Conservation (phyloP, 2,888 invertebrate species). For the Lacanobia wlatinum region DNA sequence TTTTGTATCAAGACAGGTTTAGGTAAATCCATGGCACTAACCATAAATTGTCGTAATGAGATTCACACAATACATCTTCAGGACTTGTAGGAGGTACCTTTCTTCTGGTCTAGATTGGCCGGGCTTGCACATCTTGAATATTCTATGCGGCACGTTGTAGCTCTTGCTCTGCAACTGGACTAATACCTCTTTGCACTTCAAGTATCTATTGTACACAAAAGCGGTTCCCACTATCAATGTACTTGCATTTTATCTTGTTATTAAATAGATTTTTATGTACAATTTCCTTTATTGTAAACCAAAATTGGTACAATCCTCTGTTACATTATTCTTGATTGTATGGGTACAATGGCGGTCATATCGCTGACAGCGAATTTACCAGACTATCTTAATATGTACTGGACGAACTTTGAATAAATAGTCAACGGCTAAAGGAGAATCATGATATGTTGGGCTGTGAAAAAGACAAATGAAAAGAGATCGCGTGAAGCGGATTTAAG, state of each 20-base stretch:
- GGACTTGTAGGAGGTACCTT: neutral
- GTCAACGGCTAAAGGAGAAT: too few species aligned
- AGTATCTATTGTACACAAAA: neutral
- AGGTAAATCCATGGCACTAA: neutral
- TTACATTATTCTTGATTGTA: neutral
- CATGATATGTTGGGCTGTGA: too few species aligned
- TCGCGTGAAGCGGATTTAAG: too few species aligned
- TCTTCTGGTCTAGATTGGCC: neutral
- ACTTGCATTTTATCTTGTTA: neutral
- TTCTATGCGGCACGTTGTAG: neutral
- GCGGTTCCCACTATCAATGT: neutral
- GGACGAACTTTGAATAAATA: neutral
- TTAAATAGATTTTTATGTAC: too few species aligned
- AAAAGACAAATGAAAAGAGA: too few species aligned
- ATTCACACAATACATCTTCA: neutral
- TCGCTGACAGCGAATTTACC: neutral
- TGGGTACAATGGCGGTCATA: neutral
- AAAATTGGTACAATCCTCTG: neutral
- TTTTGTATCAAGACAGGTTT: neutral
- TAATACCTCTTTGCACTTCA: neutral
- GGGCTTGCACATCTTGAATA: neutral
- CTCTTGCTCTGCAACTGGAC: neutral
- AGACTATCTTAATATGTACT: neutral
- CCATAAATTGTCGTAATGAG: neutral
- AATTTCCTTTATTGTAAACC: too few species aligned